Evolutionary conservation across 1,140 invertebrate genomes (phyloP), one percentile per base, ranked within the genome.

Genomic region (Adelges cooleyi): DNA sequence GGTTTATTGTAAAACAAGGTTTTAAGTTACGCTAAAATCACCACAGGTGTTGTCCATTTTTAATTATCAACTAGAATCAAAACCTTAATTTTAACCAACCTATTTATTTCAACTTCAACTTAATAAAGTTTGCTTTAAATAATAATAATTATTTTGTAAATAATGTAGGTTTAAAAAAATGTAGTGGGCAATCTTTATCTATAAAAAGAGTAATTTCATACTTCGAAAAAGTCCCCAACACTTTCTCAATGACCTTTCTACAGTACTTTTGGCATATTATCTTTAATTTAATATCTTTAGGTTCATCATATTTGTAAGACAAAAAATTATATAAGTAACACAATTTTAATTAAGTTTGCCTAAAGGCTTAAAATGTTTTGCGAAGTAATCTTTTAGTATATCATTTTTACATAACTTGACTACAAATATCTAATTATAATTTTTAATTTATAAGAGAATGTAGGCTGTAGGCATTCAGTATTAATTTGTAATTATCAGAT

Each of bases 341-440:
- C 27, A 33, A 18, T 51, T 33, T 51, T 29, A 51, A 51, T 51
- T 33, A 18, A 29, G 49, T 51, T 51, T 29, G n/a, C 49, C 49
- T 51, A 51, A 50, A 50, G 48, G 48, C 29, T 27, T 50, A 27
- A 51, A 51, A 51, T 51, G 25, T 9, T 51, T 51, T 3, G 25
- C 49, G 18, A 29, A 18, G 13, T 17, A 51, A 51, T 51, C 23
- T 33, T 51, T 51, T 51, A 29, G 20, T 11, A 51, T 51, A 33
- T 51, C 49, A 33, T 51, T 50, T 50, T 50, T 38, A n/a, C n/a
- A n/a, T n/a, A n/a, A n/a, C n/a, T n/a, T n/a, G n/a, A n/a, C n/a
- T n/a, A n/a, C n/a, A n/a, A n/a, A n/a, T n/a, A n/a, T n/a, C n/a
- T n/a, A n/a, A n/a, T n/a, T n/a, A n/a, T n/a, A n/a, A n/a, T n/a